Percentiles rank a stretch among this genome's conserved stretches.
These are phyloP conservation scores for Xylophagus ater DNA, from an alignment of 2,888 invertebrate genomes.

Conservation along the genomic window DNA sequence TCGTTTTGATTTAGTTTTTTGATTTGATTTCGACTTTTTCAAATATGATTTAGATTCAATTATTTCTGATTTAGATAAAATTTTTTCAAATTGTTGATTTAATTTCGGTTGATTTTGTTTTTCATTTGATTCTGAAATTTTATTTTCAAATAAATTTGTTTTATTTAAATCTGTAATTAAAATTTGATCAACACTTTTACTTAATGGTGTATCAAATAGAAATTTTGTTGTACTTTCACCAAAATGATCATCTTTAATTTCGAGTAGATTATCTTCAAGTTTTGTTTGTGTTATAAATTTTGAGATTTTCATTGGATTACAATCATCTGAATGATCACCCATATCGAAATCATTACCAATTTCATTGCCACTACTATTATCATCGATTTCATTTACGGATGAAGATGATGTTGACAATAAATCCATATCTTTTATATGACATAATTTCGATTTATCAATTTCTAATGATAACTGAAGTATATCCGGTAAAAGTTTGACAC, in stretches of 20 bases:
- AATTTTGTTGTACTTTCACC: slow-evolving; percentile 41
- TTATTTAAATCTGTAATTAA: slow-evolving; percentile 17
- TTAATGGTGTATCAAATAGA: slow-evolving; percentile 26
- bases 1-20: not conserved
- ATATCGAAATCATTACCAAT: slow-evolving; percentile 24
- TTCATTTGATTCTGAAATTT: no score
- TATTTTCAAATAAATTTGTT: not conserved
- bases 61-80: slow-evolving; percentile 34
- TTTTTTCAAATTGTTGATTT: slow-evolving; percentile 17
- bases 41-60: slow-evolving; percentile 21
- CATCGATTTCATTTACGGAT: slow-evolving; percentile 7
- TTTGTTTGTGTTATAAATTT: slow-evolving; percentile 5
- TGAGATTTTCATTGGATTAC: slow-evolving; percentile 12
- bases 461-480: slow-evolving; percentile 55
- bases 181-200: slow-evolving; percentile 32
- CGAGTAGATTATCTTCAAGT: slow-evolving; percentile 29
- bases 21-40: slow-evolving; percentile 6
- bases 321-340: slow-evolving; percentile 14
- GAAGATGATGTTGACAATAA: not conserved
- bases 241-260: slow-evolving; percentile 54
- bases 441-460: slow-evolving; percentile 40
- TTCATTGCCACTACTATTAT: slow-evolving; percentile 10
- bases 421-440: not conserved
- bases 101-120: slow-evolving; percentile 18
- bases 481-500: slow-evolving; percentile 62